These are phyloP conservation scores for Portunus trituberculatus DNA, from an alignment of 1,140 invertebrate species.

Conservation along the genomic window DNA sequence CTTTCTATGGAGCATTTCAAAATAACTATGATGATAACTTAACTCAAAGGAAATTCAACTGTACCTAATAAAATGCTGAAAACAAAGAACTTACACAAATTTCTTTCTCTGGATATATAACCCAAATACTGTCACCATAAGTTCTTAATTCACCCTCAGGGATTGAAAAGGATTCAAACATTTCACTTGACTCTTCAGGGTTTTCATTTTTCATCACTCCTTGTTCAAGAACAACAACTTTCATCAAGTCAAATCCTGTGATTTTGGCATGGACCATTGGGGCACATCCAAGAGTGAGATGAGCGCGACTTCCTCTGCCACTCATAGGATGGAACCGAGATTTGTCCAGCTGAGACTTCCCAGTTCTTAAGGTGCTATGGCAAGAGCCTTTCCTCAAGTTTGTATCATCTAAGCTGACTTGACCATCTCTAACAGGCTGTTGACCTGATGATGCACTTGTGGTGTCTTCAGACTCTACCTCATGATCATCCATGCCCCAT, in stretches of 20 bases:
- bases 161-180: conserved; percentile 24
- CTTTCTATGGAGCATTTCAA: no score
- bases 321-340: conserved; percentile 17
- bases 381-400: neutral
- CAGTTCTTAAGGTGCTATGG: neutral
- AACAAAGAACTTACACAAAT: conserved; percentile 39
- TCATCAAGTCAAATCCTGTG: conserved; percentile 57
- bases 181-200: neutral
- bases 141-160: conserved; percentile 34
- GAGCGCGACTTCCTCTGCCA: conserved; percentile 48
- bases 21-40: no score
- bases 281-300: conserved; percentile 54
- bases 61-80: conserved; percentile 51
- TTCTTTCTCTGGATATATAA: conserved; percentile 58
- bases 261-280: conserved; percentile 26
- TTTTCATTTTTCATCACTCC: neutral
- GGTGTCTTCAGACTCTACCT: conserved; percentile 35
- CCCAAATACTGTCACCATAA: conserved; percentile 52
- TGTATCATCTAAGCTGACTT: neutral
- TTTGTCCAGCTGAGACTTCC: neutral
- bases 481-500: conserved; percentile 59
- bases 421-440: neutral
- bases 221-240: conserved; percentile 47
- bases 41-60: no score
- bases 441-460: neutral